A percentile compares a stretch with the other conserved stretches of the same genome.
phyloP scores from a whole-genome alignment of 2,888 invertebrate species.

The Apeira syringaria region DNA sequence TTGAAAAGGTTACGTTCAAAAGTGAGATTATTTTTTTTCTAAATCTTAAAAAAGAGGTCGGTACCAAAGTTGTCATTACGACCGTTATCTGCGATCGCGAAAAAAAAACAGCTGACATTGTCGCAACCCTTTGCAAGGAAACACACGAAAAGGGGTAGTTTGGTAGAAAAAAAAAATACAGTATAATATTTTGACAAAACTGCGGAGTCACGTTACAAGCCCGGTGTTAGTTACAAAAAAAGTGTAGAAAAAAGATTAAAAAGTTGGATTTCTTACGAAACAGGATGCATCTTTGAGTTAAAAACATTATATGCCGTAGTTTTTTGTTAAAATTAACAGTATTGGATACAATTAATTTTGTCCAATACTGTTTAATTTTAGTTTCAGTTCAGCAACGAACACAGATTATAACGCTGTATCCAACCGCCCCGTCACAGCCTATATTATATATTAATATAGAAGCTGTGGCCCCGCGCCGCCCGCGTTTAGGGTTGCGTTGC shows the following conservation, averaged over 20 bases:
- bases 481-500: too few relatives aligned
- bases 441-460: too few relatives aligned
- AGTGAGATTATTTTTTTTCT: background rate
- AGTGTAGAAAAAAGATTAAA: slow-evolving; percentile 12
- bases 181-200: slow-evolving; percentile 81
- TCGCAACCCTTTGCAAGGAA: slow-evolving; percentile 49
- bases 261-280: slow-evolving; percentile 3
- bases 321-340: too few relatives aligned
- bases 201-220: slow-evolving; percentile 38
- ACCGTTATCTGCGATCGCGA: slow-evolving; percentile 58
- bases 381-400: too few relatives aligned
- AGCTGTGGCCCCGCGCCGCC: too few relatives aligned
- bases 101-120: slow-evolving; percentile 43
- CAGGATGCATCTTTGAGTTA: too few relatives aligned
- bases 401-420: too few relatives aligned
- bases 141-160: slow-evolving; percentile 54
- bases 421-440: too few relatives aligned
- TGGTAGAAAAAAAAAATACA: slow-evolving; percentile 55
- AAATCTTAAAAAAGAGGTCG: slow-evolving; percentile 18
- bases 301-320: too few relatives aligned
- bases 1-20: background rate
- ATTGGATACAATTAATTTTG: too few relatives aligned
- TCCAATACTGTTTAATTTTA: too few relatives aligned
- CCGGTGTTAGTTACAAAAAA: slow-evolving; percentile 39
- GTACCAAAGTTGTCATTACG: slow-evolving; percentile 44